Conservation (phyloP, 2,113 vertebrate species). For the Piprites chloris region DNA sequence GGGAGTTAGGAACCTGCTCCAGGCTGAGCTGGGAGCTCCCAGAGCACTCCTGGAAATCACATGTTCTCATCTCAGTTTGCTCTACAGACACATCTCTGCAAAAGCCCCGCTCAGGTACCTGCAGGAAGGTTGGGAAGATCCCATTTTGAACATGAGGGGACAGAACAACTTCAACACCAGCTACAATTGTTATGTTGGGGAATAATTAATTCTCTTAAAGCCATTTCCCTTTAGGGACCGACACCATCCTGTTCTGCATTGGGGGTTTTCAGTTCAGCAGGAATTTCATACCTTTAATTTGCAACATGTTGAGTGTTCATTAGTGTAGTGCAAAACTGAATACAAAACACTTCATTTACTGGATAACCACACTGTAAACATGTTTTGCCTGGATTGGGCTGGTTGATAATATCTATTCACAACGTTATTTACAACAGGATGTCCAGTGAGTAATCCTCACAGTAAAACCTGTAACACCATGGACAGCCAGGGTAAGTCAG, state of each 20-base stretch:
- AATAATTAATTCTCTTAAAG: background rate
- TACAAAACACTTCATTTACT: background rate
- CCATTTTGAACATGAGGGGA: background rate
- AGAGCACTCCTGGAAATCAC: background rate
- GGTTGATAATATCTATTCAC: background rate
- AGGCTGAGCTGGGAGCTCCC: background rate
- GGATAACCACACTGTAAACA: background rate
- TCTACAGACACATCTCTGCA: background rate
- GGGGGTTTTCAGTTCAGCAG: background rate
- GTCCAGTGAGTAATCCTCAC: background rate
- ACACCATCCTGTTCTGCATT: background rate
- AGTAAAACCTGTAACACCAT: background rate
- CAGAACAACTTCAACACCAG: background rate
- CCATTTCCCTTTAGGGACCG: background rate
- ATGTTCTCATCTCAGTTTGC: background rate
- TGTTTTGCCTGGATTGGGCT: background rate
- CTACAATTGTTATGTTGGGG: fast-evolving
- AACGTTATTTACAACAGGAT: background rate
- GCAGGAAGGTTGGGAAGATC: background rate
- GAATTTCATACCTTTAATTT: background rate
- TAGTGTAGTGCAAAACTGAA: background rate
- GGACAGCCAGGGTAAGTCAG: background rate
- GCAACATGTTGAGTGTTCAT: background rate
- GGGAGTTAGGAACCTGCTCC: background rate
- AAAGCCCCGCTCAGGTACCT: background rate